Evolutionary conservation across 2,797 vertebrate species (phyloP), one percentile per base, ranked within the genome.

Genomic region (Clarias platycephalus): DNA sequence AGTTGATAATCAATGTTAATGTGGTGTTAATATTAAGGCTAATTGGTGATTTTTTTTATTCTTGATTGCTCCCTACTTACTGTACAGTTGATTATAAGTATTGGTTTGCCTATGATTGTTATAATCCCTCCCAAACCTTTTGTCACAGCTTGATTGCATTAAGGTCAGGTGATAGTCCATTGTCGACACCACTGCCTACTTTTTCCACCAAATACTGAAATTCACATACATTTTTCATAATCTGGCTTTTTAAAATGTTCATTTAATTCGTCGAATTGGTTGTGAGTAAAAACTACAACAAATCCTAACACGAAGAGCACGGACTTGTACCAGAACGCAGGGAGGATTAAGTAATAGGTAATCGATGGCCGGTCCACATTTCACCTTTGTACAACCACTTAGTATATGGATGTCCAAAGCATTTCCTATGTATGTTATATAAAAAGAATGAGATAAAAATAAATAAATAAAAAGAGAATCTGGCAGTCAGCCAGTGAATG

Each of bases 401-500:
- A 49, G 44, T 49, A 49, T 49, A 49, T 49, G 44, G 12, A 49
- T 49, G 44, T 49, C 44, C 44, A 49, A 49, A 49, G 44, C 44
- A 49, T 49, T 49, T 49, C 44, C 49, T 53, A 53, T 53, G 49
- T 53, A 53, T 12, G 49, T 53, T 53, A 53, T 53, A 53, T 53
- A 53, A 44, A 44, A 44, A 44, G 40, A 44, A 44, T 44, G 40
- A 44, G 40, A 44, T 44, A 44, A 49, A 49, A 49, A 49, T 12
- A 49, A 49, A 49, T 49, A 49, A 49, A 13, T 49, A 12, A 13
- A 53, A 53, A 53, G 49, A 53, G 49, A 13, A 53, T 53, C 49
- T 57, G 72, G 72, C 53, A 31, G 72, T 57, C 16, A 28, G 72
- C 72, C 72, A 75, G n/a, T 31, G 26, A 31, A 75, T 57, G 26